Conservation (phyloP, 2,797 vertebrate species). For the Tragelaphus eurycerus region DNA sequence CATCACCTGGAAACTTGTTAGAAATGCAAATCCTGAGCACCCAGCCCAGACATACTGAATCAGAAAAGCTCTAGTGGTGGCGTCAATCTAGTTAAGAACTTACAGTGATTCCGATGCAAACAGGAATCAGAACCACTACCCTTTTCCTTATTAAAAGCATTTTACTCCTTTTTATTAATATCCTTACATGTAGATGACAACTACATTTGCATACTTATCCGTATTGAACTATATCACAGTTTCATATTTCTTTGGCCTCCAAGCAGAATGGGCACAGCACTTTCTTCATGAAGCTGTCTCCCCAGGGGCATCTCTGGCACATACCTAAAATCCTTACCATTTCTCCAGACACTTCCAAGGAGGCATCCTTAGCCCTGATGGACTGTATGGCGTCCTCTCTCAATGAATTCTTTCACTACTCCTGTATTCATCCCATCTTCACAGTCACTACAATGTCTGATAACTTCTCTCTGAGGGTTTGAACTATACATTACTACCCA, state of each 20-base stretch:
- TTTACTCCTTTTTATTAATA: neutral
- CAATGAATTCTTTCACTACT: neutral
- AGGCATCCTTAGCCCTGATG: neutral
- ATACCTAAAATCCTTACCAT: neutral
- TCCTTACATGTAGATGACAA: neutral
- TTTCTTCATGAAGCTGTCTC: neutral
- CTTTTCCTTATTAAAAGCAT: neutral
- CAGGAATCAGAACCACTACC: neutral
- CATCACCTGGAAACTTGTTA: neutral
- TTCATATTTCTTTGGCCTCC: neutral
- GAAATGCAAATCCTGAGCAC: constrained; percentile 22
- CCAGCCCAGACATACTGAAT: neutral
- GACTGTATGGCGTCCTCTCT: neutral
- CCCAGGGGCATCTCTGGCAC: neutral
- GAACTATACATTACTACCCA: neutral
- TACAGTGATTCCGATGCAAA: neutral
- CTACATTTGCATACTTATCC: neutral
- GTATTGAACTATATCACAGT: neutral
- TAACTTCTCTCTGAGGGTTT: neutral
- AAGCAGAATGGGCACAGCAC: neutral
- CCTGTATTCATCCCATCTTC: neutral
- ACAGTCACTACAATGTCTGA: neutral
- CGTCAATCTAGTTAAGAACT: neutral
- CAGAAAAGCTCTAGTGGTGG: neutral
- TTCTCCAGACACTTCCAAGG: neutral